Evolutionary conservation across 2,113 vertebrate genomes (phyloP).

Genomic region (Ictalurus punctatus): DNA sequence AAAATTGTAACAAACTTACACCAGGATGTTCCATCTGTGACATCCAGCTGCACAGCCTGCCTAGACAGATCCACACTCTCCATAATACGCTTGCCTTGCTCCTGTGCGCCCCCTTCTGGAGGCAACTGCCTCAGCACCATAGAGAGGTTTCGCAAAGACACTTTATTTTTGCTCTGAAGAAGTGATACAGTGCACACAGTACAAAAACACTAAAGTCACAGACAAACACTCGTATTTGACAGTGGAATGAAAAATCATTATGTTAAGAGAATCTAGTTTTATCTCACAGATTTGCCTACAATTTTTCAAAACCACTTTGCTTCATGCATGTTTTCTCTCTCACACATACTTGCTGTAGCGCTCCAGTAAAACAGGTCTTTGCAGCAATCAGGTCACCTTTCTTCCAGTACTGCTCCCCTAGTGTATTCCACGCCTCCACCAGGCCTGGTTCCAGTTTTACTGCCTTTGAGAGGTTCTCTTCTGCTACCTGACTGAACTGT

Average conservation of each 20-base stretch:
- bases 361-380: conserved; percentile 86
- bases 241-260: not conserved
- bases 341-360: conserved; percentile 78
- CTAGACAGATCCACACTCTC: conserved; percentile 85
- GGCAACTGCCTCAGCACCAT: conserved; percentile 87
- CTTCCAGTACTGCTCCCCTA: conserved; percentile 92
- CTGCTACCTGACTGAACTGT: conserved; percentile 75
- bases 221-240: not conserved
- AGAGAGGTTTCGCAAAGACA: conserved; percentile 85
- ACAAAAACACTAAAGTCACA: not conserved
- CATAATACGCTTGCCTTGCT: conserved; percentile 75
- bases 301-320: not conserved
- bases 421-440: conserved; percentile 87
- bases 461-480: conserved; percentile 82
- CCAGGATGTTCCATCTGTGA: conserved; percentile 87
- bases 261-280: not conserved
- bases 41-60: conserved; percentile 83
- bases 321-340: not conserved
- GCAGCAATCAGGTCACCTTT: conserved; percentile 83
- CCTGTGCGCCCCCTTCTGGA: conserved; percentile 57
- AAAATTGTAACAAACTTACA: conserved; percentile 75
- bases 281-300: not conserved
- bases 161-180: conserved; percentile 85
- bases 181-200: not conserved
- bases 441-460: conserved; percentile 86